Base-by-base conservation (phyloP, 2,888 invertebrate genomes). In the Scotopteryx bipunctaria region DNA sequence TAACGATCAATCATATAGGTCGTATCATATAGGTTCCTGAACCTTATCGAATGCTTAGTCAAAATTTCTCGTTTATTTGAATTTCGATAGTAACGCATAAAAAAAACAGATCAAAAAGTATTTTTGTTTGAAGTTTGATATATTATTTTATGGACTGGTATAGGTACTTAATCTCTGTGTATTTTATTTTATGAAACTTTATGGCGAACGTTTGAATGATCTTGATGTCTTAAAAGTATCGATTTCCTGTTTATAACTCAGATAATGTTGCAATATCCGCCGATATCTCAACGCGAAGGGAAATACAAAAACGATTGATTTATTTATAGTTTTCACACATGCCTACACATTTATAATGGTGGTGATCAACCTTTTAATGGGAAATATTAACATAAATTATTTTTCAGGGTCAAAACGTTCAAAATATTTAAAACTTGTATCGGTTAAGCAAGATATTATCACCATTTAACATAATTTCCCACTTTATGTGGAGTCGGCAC, bases 221-320 rank as follows among this genome's bases (percentile, higher is more conserved):
- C 51, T 38, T 55, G 53, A 56, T 56, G 57, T 40, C 27, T 52
- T 52, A 53, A 55, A 64, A 56, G 64, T 59, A 55, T 57, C 60
- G 56, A 70, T 76, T 75, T 75, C 75, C 77, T 73, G 76, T 68
- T 70, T 64, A 61, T 64, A 67, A 44, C 40, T 32, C 38, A 53
- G 46, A 58, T 37, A n/a, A 61, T 76, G 64, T 66, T 60, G 74
- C 67, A 71, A 75, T 63, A 68, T 75, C 75, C 77, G 76, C 53
- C 64, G 63, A 55, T 66, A 67, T 57, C 55, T 60, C 54, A 57
- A 51, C 43, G 50, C 54, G 48, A 58, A 54, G 40, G 33, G 55
- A 63, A 55, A 60, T 33, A 48, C 33, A 31, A 43, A 31, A 51
- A 5, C 35, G 4, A 44, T 41, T 40, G 54, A 47, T 51, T 51